Evolutionary conservation across 2,888 invertebrate genomes (phyloP).

Genomic region (Volucella zonaria): DNA sequence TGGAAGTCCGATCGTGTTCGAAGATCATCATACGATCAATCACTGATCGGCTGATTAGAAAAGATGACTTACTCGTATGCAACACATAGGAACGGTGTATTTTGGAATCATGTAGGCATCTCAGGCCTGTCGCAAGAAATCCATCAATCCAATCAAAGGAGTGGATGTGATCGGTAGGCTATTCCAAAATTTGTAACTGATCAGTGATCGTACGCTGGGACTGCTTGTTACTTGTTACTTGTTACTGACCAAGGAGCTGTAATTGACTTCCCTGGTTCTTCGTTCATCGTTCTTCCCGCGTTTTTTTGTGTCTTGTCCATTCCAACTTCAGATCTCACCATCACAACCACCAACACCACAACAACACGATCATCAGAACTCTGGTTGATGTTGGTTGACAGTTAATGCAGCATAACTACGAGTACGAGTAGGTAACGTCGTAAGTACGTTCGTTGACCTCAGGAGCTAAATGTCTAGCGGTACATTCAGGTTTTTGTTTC

Average conservation of each 20-base stretch:
- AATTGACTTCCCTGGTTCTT: neutral
- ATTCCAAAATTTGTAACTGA: conserved; percentile 12
- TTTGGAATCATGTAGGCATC: neutral
- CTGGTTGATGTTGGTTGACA: conserved; percentile 60
- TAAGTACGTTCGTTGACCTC: conserved; percentile 78
- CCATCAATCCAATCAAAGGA: neutral
- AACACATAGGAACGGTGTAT: neutral
- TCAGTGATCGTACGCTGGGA: neutral
- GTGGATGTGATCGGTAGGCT: neutral
- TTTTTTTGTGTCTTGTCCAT: conserved; percentile 26
- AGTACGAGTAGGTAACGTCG: too few relatives aligned
- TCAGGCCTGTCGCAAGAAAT: neutral
- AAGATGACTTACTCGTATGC: neutral
- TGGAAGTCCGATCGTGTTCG: conserved; percentile 32
- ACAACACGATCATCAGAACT: conserved; percentile 42
- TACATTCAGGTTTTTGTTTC: conserved; percentile 75
- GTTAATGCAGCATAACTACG: conserved; percentile 70
- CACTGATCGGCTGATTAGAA: conserved; percentile 4
- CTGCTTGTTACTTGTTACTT: conserved; percentile 9
- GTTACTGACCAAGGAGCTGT: neutral
- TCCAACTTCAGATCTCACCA: neutral
- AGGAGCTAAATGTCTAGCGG: conserved; percentile 76
- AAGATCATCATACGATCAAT: conserved; percentile 6
- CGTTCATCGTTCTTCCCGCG: conserved; percentile 46
- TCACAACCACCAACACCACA: conserved; percentile 15